These are phyloP conservation scores for Zygogramma bicolorata DNA, from an alignment of 2,888 invertebrate species.

Conservation along the genomic window DNA sequence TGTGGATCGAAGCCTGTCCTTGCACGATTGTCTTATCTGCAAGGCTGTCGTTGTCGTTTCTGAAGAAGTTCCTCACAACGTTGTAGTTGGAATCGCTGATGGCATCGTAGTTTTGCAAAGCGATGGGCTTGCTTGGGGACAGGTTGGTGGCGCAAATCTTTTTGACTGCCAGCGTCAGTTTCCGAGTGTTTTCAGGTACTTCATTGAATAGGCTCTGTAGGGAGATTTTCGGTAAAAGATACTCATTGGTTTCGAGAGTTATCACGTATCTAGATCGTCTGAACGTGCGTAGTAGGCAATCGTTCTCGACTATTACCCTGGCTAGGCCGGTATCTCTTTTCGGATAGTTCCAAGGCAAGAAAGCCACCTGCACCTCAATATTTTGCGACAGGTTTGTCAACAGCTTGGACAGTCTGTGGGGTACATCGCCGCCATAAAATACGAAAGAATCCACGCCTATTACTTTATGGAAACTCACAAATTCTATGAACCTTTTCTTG, in stretches of 20 bases:
- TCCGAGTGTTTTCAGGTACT: conserved; percentile 52
- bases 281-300: conserved; percentile 74
- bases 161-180: conserved; percentile 59
- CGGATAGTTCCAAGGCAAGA: conserved; percentile 78
- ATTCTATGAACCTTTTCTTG: conserved; percentile 73
- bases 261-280: conserved; percentile 69
- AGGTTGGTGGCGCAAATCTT: conserved; percentile 60
- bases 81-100: conserved; percentile 56
- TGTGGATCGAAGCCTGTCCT: conserved; percentile 59
- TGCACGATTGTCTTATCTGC: conserved; percentile 53
- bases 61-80: conserved; percentile 55
- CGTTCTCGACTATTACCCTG: conserved; percentile 72
- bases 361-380: conserved; percentile 67
- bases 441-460: conserved; percentile 77
- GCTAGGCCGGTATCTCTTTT: conserved; percentile 65
- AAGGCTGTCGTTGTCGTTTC: conserved; percentile 51
- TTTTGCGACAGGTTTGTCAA: conserved; percentile 64
- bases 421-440: conserved; percentile 73
- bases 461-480: conserved; percentile 76
- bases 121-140: conserved; percentile 57
- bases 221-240: conserved; percentile 72
- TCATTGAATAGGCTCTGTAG: conserved; percentile 60
- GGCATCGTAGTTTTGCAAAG: conserved; percentile 60
- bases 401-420: conserved; percentile 64
- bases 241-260: conserved; percentile 76